phyloP scores from a whole-genome alignment of 2,113 vertebrate genomes.

The Dolichotis patagonum region DNA sequence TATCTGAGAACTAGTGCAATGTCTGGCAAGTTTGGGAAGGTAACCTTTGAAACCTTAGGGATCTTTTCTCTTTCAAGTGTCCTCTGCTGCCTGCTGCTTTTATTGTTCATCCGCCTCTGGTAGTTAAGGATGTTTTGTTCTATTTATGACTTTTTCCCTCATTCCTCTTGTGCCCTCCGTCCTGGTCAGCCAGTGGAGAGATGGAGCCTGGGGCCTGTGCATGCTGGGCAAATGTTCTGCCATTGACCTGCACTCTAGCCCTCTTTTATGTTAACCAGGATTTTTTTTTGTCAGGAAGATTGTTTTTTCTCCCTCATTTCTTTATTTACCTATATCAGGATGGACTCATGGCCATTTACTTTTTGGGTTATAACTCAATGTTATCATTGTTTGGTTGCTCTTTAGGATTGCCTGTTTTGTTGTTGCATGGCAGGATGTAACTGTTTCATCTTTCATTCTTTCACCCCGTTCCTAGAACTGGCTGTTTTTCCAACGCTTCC shows the following conservation, averaged over 20 bases:
- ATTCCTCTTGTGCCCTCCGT: neutral
- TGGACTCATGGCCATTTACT: neutral
- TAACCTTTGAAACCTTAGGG: neutral
- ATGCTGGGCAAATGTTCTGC: neutral
- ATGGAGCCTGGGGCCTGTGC: neutral
- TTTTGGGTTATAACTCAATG: neutral
- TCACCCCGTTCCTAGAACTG: neutral
- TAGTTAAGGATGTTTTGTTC: neutral
- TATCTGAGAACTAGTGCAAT: neutral
- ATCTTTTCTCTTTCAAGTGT: neutral
- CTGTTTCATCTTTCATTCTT: neutral
- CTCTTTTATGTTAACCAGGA: neutral
- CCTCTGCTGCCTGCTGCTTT: neutral
- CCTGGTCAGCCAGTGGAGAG: neutral
- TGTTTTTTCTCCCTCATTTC: neutral
- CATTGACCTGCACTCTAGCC: neutral
- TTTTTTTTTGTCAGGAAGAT: neutral
- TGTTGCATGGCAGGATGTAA: fast-evolving
- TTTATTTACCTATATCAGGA: neutral
- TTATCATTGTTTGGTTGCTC: neutral
- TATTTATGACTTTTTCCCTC: neutral
- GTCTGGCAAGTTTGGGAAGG: neutral
- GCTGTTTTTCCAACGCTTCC: neutral
- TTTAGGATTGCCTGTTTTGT: neutral
- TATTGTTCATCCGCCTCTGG: neutral